Conservation (phyloP, 2,888 invertebrate genomes). For the Rhodophaea formosa region DNA sequence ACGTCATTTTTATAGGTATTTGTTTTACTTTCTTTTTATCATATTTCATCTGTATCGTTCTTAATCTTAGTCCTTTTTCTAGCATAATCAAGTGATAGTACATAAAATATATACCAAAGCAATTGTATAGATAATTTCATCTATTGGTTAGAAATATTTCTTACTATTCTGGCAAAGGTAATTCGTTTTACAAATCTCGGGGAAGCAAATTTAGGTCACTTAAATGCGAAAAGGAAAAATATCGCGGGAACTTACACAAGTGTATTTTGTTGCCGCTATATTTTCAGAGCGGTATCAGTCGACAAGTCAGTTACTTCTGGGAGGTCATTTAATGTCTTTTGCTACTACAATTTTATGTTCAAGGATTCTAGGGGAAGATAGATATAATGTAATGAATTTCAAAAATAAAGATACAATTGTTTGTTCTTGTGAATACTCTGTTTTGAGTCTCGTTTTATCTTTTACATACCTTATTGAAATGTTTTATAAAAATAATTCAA, state of each 20-base stretch:
- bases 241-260: constrained; percentile 11
- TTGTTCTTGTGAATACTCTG: no score
- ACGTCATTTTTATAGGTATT: no score
- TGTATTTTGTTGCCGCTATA: constrained; percentile 17
- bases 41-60: no score
- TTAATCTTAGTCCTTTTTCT: no score
- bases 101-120: background rate
- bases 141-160: constrained; percentile 12
- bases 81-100: no score
- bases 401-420: no score
- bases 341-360: background rate
- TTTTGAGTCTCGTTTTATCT: no score
- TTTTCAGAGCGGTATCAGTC: constrained; percentile 16
- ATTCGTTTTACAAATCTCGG: constrained; percentile 19
- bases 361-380: no score
- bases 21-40: no score
- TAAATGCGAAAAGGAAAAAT: constrained; percentile 19
- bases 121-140: constrained; percentile 11
- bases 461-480: no score
- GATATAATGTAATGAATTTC: no score
- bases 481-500: no score
- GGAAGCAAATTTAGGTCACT: constrained; percentile 18
- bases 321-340: constrained; percentile 27
- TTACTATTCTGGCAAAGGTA: constrained; percentile 13
- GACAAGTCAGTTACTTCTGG: constrained; percentile 25